Percentiles rank a stretch among this genome's conserved stretches.
These are phyloP conservation scores for Malachius bipustulatus DNA, from an alignment of 2,888 invertebrate genomes.

Conservation along the genomic window DNA sequence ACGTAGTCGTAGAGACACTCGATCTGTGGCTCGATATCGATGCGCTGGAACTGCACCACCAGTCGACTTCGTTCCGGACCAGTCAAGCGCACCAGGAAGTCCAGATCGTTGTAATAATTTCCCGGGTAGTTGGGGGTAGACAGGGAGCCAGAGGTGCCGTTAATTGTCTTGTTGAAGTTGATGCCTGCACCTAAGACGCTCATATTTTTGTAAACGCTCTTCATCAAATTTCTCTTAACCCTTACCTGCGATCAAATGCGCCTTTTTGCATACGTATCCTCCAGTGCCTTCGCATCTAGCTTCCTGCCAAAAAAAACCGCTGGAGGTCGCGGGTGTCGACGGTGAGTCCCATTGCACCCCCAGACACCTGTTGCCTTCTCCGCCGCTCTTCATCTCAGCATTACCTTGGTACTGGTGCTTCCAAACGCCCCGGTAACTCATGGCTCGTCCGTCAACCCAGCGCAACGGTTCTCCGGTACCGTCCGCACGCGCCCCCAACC, in stretches of 20 bases:
- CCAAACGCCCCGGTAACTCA: conserved; percentile 51
- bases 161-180: conserved; percentile 51
- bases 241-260: conserved; percentile 39
- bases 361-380: conserved; percentile 33
- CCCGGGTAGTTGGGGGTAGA: conserved; percentile 61
- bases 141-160: conserved; percentile 51
- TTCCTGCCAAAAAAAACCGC: conserved; percentile 59
- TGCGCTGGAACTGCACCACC: conserved; percentile 53
- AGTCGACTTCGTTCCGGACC: conserved; percentile 55
- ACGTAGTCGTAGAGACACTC: conserved; percentile 72
- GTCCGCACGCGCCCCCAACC: conserved; percentile 53
- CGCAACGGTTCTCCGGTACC: conserved; percentile 37
- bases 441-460: conserved; percentile 51
- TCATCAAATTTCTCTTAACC: too few species aligned
- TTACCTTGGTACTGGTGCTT: conserved; percentile 40
- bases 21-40: conserved; percentile 63
- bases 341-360: conserved; percentile 56
- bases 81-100: conserved; percentile 56
- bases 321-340: conserved; percentile 50
- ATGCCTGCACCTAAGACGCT: conserved; percentile 31
- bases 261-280: conserved; percentile 49
- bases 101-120: conserved; percentile 58
- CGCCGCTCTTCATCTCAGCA: conserved; percentile 22
- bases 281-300: conserved; percentile 52
- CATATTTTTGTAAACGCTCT: too few species aligned